Evolutionary conservation across 2,113 vertebrate genomes (phyloP), one percentile per base, ranked within the genome.

Genomic region (Pollimyrus isidori): DNA sequence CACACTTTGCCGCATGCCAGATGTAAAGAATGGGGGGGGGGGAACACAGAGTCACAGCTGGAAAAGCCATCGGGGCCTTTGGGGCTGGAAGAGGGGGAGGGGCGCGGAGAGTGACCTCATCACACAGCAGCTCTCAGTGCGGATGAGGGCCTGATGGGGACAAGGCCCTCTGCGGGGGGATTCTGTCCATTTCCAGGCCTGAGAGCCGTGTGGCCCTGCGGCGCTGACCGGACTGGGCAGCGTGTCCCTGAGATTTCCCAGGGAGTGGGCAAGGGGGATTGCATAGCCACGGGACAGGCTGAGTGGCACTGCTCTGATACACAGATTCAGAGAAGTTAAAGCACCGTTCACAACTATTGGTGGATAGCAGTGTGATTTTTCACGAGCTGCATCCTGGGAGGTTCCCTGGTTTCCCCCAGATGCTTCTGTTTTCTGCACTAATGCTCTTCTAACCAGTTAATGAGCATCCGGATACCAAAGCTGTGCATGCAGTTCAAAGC

Each of bases 31-130:
- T 39, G 9, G 39, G 42, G 80, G 30, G 80, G 30, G 50, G 52
- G 48, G 30, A 26, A 39, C 30, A 49, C 11, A 39, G 35, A n/a
- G 39, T 89, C 90, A 91, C 92, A 91, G 92, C 90, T 93, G 92
- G 92, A 92, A 92, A 92, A 87, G 87, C 82, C 89, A 92, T 92
- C 92, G 90, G 42, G 21, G 82, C 73, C 48, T 83, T 87, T 48
- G 10, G 50, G 30, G 58, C 45, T 48, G 56, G 87, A 58, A 21
- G 49, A 89, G 85, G 30, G 73, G 82, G 80, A 53, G 39, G 65
- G 89, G 87, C 89, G 39, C 85, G 49, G 45, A 84, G 86, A 45
- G 91, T 93, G 92, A 93, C 85, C 89, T 91, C 92, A 93, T 91
- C 91, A 69, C 87, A 65, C 88, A 89, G 39, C 23, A 88, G 88